Evolutionary conservation across 2,888 invertebrate genomes (phyloP).

Genomic region (Ephialtes manifestator): DNA sequence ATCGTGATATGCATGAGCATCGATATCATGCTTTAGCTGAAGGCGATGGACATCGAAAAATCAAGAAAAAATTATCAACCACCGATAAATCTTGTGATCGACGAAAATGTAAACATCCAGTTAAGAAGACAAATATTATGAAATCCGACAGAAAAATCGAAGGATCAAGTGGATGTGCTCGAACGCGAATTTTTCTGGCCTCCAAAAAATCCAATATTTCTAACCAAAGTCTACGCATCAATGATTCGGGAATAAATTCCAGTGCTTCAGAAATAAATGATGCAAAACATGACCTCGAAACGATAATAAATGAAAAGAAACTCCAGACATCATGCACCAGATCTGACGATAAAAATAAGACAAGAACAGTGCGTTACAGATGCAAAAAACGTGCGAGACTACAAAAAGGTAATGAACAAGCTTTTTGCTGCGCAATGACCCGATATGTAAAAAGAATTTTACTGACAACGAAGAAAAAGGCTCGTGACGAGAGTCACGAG

Average conservation of each 20-base stretch:
- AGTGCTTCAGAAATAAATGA: neutral
- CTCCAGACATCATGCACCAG: neutral
- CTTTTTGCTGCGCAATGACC: slow-evolving; percentile 2
- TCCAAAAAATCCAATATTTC: neutral
- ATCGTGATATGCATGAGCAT: neutral
- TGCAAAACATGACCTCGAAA: neutral
- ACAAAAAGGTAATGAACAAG: neutral
- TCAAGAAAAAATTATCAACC: neutral
- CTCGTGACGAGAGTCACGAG: neutral
- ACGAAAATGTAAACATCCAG: neutral
- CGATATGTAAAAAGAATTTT: slow-evolving; percentile 3
- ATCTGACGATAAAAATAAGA: neutral
- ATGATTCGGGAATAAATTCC: neutral
- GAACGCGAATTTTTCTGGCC: slow-evolving; percentile 1
- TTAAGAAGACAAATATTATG: neutral
- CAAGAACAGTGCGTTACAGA: neutral
- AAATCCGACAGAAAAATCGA: too few species aligned
- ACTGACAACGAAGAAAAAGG: neutral
- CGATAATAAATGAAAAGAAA: neutral
- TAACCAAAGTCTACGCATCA: neutral
- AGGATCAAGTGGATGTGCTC: slow-evolving; percentile 3
- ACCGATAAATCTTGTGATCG: neutral
- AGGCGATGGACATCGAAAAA: neutral
- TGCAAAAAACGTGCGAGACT: slow-evolving; percentile 2
- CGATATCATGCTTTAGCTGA: neutral